phyloP scores from a whole-genome alignment of 2,888 invertebrate genomes.

The Mimachlamys varia region DNA sequence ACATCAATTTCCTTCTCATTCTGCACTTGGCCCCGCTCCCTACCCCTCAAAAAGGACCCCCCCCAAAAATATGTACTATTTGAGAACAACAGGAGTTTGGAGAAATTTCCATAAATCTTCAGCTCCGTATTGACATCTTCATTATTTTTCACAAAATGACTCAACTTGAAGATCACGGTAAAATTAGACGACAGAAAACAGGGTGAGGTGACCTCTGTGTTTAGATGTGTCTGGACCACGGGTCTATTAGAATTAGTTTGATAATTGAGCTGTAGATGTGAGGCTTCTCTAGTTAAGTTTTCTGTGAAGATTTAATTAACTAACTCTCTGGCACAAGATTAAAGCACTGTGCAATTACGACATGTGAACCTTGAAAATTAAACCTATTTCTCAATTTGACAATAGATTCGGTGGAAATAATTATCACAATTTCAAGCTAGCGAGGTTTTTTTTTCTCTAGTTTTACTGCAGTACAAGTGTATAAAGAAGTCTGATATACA shows the following conservation, averaged over 20 bases:
- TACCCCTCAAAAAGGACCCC: no score
- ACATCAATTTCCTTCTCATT: no score
- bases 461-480: background rate
- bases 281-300: background rate
- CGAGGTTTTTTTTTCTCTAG: background rate
- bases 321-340: conserved; percentile 8
- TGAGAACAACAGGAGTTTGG: no score
- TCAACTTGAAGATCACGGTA: background rate
- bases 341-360: conserved; percentile 8
- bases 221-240: background rate
- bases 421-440: background rate
- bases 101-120: no score
- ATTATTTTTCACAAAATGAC: background rate
- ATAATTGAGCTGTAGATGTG: conserved; percentile 14
- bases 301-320: conserved; percentile 27
- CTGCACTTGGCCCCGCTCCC: no score
- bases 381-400: background rate
- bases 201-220: background rate
- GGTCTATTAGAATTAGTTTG: conserved; percentile 8
- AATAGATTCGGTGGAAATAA: background rate
- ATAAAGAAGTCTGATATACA: background rate
- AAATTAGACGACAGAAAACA: background rate
- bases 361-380: conserved; percentile 31
- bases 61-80: no score
- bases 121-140: background rate